Percentiles rank a stretch among this genome's conserved stretches.
Conservation (phyloP, 2,113 vertebrate genomes). For the Chamaetylas fuelleborni region DNA sequence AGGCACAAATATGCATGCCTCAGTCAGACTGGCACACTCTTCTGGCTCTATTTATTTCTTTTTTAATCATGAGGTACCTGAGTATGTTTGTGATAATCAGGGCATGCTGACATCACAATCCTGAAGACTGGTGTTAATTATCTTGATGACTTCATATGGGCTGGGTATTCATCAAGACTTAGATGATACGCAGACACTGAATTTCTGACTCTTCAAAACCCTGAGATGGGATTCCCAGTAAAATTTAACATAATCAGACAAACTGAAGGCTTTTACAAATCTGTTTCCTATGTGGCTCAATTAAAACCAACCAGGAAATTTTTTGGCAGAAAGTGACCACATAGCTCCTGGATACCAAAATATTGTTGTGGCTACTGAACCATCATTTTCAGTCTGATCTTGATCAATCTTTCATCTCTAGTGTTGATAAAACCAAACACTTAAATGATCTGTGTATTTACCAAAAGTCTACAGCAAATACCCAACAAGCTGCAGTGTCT, state of each 20-base stretch:
- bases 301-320: background rate
- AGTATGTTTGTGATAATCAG: background rate
- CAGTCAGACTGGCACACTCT: background rate
- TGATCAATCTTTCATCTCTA: background rate
- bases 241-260: background rate
- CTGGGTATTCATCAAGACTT: background rate
- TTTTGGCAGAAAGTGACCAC: background rate
- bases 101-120: background rate
- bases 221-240: background rate
- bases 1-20: background rate
- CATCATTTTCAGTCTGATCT: background rate
- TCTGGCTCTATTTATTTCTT: background rate
- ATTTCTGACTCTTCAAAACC: background rate
- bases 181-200: background rate
- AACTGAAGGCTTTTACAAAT: background rate
- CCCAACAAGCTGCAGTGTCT: background rate
- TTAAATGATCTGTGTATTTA: background rate
- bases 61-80: background rate
- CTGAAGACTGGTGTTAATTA: background rate
- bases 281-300: background rate
- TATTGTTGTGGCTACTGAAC: background rate
- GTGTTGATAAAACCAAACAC: background rate
- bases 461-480: background rate
- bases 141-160: background rate
- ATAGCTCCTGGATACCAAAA: background rate